Conservation (phyloP, 2,888 invertebrate genomes). For the Steinernema carpocapsae region DNA sequence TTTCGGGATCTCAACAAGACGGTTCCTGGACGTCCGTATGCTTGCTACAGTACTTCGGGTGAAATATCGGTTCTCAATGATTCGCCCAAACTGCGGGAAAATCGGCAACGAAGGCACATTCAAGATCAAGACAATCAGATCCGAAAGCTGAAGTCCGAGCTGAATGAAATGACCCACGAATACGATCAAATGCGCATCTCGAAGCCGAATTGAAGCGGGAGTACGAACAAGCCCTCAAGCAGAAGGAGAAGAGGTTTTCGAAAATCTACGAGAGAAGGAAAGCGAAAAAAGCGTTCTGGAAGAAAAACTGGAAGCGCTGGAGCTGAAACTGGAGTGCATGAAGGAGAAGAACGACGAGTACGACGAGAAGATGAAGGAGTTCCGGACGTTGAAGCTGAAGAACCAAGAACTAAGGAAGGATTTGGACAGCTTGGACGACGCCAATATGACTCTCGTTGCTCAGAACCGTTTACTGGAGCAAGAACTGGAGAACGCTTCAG, state of each 20-base stretch:
- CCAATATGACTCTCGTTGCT: background rate
- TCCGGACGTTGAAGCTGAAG: background rate
- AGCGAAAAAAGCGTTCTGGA: background rate
- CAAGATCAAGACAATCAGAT: conserved; percentile 24
- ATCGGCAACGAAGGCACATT: background rate
- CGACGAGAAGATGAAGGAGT: conserved; percentile 4
- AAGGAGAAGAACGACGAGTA: conserved; percentile 1
- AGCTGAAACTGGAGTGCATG: background rate
- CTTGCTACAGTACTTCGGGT: background rate
- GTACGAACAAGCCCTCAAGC: background rate
- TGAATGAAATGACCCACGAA: conserved; percentile 17
- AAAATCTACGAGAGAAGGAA: conserved; percentile 15
- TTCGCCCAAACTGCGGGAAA: conserved; percentile 19
- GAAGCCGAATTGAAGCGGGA: background rate
- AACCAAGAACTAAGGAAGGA: background rate
- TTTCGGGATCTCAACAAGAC: conserved; percentile 26
- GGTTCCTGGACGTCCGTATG: background rate
- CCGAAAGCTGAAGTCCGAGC: conserved; percentile 20
- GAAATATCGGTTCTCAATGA: conserved; percentile 4
- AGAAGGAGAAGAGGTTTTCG: conserved; percentile 9
- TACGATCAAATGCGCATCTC: background rate
- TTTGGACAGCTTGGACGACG: background rate
- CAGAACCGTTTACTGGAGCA: background rate
- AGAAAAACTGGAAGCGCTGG: background rate
- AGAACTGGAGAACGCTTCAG: background rate